Conservation (phyloP, 1,140 invertebrate species). For the Diabrotica undecimpunctata region DNA sequence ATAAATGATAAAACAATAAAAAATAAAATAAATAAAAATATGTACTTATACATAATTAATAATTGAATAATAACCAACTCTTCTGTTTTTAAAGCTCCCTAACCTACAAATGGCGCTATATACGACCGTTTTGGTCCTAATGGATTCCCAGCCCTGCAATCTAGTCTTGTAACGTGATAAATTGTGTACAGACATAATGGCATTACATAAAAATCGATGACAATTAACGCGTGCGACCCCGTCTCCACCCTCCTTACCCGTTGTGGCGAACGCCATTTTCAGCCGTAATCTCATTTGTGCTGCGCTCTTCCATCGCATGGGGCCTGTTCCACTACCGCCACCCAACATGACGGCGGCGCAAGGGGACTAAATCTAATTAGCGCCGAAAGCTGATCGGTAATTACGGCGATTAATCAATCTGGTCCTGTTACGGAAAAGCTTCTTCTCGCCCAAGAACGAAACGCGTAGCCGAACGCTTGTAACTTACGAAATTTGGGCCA, state of each 20-base stretch:
- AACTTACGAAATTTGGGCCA: too few relatives aligned
- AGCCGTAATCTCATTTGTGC: slow-evolving; percentile 46
- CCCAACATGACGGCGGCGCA: slow-evolving; percentile 21
- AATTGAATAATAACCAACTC: too few relatives aligned
- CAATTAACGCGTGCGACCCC: slow-evolving; percentile 46
- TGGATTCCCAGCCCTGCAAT: neutral
- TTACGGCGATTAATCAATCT: slow-evolving; percentile 48
- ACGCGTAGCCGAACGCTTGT: neutral
- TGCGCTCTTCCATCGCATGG: slow-evolving; percentile 23
- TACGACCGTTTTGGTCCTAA: neutral
- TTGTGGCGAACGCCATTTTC: slow-evolving; percentile 44
- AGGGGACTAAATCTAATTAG: slow-evolving; percentile 49
- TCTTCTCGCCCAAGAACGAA: slow-evolving; percentile 32
- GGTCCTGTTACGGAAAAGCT: slow-evolving; percentile 41
- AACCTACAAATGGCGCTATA: too few relatives aligned
- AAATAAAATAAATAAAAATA: too few relatives aligned
- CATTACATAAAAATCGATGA: slow-evolving; percentile 47
- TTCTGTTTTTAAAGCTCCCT: too few relatives aligned
- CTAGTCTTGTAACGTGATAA: slow-evolving; percentile 38
- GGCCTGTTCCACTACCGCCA: neutral
- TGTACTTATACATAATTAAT: too few relatives aligned
- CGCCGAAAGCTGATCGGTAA: slow-evolving; percentile 48
- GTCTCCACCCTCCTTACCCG: slow-evolving; percentile 21
- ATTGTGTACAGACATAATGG: slow-evolving; percentile 45
- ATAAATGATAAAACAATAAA: too few relatives aligned